phyloP scores from a whole-genome alignment of 1,140 invertebrate genomes.

The Drosophila cardini region DNA sequence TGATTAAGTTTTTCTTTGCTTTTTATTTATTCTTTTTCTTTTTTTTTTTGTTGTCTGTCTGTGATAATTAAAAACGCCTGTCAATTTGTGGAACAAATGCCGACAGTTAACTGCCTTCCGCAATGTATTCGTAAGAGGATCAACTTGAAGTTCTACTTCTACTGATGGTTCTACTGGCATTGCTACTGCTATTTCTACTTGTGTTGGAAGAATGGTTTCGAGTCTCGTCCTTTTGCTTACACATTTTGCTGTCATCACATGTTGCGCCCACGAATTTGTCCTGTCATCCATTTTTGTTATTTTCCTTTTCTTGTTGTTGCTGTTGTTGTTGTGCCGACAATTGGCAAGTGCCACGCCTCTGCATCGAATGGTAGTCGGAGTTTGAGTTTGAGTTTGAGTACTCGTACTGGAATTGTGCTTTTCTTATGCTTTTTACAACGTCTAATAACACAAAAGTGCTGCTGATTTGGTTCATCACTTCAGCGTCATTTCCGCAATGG shows the following conservation, averaged over 20 bases:
- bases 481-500: constrained; percentile 68
- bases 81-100: constrained; percentile 37
- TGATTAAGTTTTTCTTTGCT: constrained; percentile 19
- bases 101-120: constrained; percentile 34
- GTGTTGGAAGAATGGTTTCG: no score
- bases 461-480: constrained; percentile 80
- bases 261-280: constrained; percentile 63
- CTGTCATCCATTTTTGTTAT: constrained; percentile 59
- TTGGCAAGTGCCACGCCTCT: constrained; percentile 29
- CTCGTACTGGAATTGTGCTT: constrained; percentile 27
- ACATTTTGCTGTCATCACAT: constrained; percentile 45
- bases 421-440: constrained; percentile 67
- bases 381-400: no score
- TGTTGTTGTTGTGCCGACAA: constrained; percentile 13
- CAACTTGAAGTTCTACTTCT: not conserved
- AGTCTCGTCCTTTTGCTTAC: not conserved
- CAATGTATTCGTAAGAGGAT: not conserved
- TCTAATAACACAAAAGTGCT: constrained; percentile 80
- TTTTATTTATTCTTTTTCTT: no score
- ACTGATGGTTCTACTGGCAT: not conserved
- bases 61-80: constrained; percentile 43
- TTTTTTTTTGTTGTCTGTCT: not conserved
- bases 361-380: not conserved
- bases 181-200: not conserved
- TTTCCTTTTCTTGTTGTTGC: not conserved